Evolutionary conservation across 1,140 invertebrate genomes (phyloP).

Genomic region (Calephelis nemesis): DNA sequence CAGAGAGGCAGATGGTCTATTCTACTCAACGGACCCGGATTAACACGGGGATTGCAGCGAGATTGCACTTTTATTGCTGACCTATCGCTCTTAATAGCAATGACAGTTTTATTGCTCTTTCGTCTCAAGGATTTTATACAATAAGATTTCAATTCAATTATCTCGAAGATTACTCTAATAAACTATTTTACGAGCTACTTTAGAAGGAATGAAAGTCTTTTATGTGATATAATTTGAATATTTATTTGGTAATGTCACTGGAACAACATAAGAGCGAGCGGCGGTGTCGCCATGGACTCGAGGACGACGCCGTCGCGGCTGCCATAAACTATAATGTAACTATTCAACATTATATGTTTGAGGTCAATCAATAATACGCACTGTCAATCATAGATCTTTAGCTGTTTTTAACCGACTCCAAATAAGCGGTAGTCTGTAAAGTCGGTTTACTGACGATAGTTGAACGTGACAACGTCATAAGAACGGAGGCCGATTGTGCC

Average conservation of each 20-base stretch:
- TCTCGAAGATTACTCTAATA: background rate
- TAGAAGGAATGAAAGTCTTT: constrained; percentile 30
- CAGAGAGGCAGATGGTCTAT: too few relatives aligned
- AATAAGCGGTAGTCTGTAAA: too few relatives aligned
- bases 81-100: background rate
- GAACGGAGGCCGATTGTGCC: too few relatives aligned
- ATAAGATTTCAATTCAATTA: background rate
- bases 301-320: constrained; percentile 59
- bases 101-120: background rate
- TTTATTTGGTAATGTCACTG: constrained; percentile 78
- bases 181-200: background rate
- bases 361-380: constrained; percentile 1
- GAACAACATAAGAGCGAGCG: constrained; percentile 67
- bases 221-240: constrained; percentile 73
- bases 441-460: too few relatives aligned
- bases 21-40: too few relatives aligned
- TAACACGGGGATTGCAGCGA: too few relatives aligned
- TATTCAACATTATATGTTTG: constrained; percentile 58
- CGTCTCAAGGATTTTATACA: background rate
- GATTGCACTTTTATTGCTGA: too few relatives aligned
- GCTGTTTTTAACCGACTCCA: background rate
- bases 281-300: constrained; percentile 62
- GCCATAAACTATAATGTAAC: constrained; percentile 70
- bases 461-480: too few relatives aligned
- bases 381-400: background rate